Base-by-base conservation (phyloP, 2,888 invertebrate species). In the Microplitis manilae region DNA sequence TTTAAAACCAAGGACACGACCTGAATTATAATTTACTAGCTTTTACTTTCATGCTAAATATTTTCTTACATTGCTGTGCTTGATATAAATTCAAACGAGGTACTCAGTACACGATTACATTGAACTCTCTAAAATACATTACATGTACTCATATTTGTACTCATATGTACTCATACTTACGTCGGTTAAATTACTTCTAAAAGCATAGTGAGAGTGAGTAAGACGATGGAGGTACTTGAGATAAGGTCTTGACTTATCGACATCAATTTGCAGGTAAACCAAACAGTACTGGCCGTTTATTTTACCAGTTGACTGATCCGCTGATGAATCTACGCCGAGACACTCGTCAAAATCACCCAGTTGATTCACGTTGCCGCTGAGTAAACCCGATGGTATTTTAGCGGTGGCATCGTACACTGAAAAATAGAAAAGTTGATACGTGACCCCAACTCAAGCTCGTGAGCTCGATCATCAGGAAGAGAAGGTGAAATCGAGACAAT, bases 401-500 rank as follows among this genome's bases (percentile, higher is more conserved):
- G 94, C 94, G 2, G 94, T 93, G n/a, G 94, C 93, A 87, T 94
- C 94, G 85, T 93, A 92, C 94, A 94, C 94, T 94, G 86, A 77
- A 89, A 69, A 67, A 70, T 59, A 13, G 65, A 41, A 65, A 67
- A 39, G 67, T 0, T 61, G n/a, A 65, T 50, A 50, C 50, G 50
- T 50, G 50, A 50, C 50, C 50, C 13, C 13, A 50, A 9, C 7
- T 50, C 7, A 50, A 50, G 13, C 50, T 50, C 50, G 50, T 50
- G 50, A 50, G 50, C 50, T 50, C 70, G 60, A 75, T 68, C 5
- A 67, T 64, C 9, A 15, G 13, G 62, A 75, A 64, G 17, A 39
- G 41, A 75, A 70, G 75, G 71, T 71, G 60, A 71, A 75, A 75
- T 70, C 70, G 75, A 75, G 50, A 15, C 64, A 64, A 64, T 75